A percentile compares a stretch with the other conserved stretches of the same genome.
Conservation (phyloP, 2,113 vertebrate species). For the Ondatra zibethicus region DNA sequence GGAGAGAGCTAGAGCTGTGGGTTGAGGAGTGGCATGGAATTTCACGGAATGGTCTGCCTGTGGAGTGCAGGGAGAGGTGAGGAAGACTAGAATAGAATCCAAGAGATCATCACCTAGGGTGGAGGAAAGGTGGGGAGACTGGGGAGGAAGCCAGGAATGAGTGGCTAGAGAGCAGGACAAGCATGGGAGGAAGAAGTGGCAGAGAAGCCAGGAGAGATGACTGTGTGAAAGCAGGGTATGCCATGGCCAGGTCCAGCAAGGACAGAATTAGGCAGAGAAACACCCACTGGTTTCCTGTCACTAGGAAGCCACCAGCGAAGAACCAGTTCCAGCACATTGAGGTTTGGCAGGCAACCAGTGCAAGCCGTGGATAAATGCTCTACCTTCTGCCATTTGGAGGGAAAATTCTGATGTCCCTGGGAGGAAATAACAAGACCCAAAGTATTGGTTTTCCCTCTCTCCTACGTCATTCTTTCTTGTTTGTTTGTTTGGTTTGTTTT, state of each 20-base stretch:
- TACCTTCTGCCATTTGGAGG: not conserved
- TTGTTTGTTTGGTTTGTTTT: no score
- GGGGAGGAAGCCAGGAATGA: slow-evolving; percentile 4
- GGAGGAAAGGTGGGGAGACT: not conserved
- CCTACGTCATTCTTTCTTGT: not conserved
- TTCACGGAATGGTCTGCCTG: not conserved
- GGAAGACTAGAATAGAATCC: slow-evolving; percentile 46
- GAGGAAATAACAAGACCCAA: not conserved
- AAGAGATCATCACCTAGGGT: not conserved
- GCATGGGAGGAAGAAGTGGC: not conserved
- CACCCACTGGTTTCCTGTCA: not conserved
- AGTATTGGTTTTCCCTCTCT: not conserved
- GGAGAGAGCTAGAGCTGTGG: not conserved
- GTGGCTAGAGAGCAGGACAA: not conserved
- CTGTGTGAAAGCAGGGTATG: not conserved
- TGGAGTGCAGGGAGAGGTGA: slow-evolving; percentile 27
- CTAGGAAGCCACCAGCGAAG: not conserved
- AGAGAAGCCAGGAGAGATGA: not conserved
- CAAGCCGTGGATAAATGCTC: not conserved
- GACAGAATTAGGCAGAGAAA: not conserved
- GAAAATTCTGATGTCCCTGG: not conserved
- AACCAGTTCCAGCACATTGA: not conserved
- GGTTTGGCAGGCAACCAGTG: not conserved
- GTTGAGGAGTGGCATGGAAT: not conserved
- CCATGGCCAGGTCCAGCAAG: not conserved